Base-by-base conservation (phyloP, 1,140 invertebrate species). In the Euschistus heros region DNA sequence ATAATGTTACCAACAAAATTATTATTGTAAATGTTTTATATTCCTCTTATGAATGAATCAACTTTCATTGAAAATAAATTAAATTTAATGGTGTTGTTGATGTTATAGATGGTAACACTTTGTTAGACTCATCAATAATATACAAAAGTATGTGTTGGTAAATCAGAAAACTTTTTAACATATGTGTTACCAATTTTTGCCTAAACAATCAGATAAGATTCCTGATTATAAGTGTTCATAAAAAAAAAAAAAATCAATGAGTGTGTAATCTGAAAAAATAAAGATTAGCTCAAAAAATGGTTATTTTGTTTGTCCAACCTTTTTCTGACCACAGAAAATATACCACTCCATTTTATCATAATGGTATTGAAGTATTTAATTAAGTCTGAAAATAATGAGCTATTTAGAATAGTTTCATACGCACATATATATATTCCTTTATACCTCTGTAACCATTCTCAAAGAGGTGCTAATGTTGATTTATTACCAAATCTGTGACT, bases 101-200 rank as follows among this genome's bases (percentile, higher is more conserved):
- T 57, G 54, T 57, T 57, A 57, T 57, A 57, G 54, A 57, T 57
- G 54, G 20, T 24, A 57, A 57, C 18, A 57, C 2, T 22, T 4
- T 57, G 2, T 54, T 57, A 24, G 24, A 57, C 3, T 57, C 15
- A 57, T 24, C 24, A 24, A 24, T 57, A 24, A 57, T 24, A 54
- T 10, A 22, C 3, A 24, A 4, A 57, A 57, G 8, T 57, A 15
- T 57, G 0, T 37, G 33, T 37, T 24, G 24, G 5, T 17, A 57
- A 5, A 57, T 24, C 18, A 57, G 14, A 24, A 57, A 57, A 26
- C 15, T 17, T 24, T 24, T 24, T 3, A 24, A 57, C 0, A 18
- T 24, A 30, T 54, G 54, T 57, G 54, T 57, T 57, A 57, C 54
- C 54, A 57, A 24, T 57, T 57, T 57, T 26, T 57, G 18, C 54